Evolutionary conservation across 2,888 invertebrate genomes (phyloP).

Genomic region (Nomada goodeniana): DNA sequence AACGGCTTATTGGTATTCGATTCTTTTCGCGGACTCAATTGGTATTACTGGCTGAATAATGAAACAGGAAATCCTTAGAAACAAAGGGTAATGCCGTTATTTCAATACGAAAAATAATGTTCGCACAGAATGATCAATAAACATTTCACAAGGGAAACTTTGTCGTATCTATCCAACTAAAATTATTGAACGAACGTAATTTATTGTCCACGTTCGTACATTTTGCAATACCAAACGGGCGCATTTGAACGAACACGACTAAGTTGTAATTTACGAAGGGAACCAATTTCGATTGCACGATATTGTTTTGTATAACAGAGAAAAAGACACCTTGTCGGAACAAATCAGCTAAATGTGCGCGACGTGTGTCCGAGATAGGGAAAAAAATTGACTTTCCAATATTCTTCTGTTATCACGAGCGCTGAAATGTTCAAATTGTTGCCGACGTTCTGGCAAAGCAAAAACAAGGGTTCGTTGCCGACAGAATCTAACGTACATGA

Average conservation of each 20-base stretch:
- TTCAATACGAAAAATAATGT: background rate
- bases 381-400: too few species aligned
- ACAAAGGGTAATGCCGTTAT: background rate
- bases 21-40: background rate
- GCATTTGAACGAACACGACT: background rate
- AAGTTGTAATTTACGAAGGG: background rate
- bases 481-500: too few species aligned
- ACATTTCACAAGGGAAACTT: background rate
- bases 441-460: too few species aligned
- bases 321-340: background rate
- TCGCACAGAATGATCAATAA: too few species aligned
- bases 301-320: background rate
- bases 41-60: background rate
- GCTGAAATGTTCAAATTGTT: too few species aligned
- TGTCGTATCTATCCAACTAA: background rate
- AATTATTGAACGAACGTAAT: background rate
- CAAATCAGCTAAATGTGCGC: background rate
- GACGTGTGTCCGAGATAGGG: background rate
- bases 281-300: background rate
- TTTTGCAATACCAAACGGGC: background rate
- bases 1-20: slow-evolving; percentile 21
- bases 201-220: background rate
- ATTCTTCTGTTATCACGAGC: too few species aligned
- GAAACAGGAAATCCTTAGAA: background rate
- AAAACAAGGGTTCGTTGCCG: too few species aligned